Conservation (phyloP, 2,113 vertebrate species). For the Sula dactylatra region DNA sequence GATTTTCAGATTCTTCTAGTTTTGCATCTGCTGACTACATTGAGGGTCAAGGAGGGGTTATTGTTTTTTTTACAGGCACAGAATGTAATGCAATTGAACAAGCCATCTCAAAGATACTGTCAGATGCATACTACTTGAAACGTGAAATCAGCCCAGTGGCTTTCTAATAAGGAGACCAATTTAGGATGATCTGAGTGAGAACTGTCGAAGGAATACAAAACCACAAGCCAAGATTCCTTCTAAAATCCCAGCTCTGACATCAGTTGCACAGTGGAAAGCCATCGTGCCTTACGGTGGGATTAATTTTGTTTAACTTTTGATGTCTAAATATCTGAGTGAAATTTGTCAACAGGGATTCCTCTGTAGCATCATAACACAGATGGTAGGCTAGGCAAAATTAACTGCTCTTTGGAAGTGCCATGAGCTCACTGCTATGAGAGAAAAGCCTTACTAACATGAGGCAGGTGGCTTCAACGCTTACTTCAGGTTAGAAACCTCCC, state of each 20-base stretch:
- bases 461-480: neutral
- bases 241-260: neutral
- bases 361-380: neutral
- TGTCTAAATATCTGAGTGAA: neutral
- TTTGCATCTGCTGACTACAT: neutral
- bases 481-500: neutral
- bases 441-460: neutral
- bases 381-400: neutral
- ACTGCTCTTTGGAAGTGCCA: neutral
- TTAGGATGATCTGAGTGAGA: neutral
- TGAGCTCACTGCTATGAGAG: neutral
- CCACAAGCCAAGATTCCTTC: neutral
- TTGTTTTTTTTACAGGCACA: neutral
- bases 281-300: rapidly evolving
- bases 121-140: neutral
- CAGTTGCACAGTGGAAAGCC: neutral
- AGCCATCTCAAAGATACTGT: neutral
- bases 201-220: neutral
- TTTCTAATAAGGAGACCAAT: neutral
- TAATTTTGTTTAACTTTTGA: neutral
- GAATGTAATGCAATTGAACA: neutral
- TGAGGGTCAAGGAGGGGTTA: neutral
- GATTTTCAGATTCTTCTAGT: neutral
- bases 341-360: neutral
- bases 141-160: neutral